Conservation (phyloP, 2,888 invertebrate genomes). For the Andrena fulva region DNA sequence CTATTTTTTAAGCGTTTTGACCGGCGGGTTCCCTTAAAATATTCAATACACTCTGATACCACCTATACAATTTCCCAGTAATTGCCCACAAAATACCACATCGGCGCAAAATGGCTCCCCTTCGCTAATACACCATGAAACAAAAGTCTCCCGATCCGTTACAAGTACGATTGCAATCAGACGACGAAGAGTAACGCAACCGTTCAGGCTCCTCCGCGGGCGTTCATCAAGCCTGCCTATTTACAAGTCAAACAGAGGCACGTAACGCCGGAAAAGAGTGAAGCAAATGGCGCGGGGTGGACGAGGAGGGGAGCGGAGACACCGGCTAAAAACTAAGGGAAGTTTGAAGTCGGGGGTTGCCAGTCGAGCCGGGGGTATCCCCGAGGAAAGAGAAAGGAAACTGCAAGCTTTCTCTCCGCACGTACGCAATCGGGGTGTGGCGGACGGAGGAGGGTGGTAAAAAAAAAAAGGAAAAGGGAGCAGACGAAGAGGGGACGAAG, state of each 20-base stretch:
- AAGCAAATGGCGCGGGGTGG: slow-evolving; percentile 18
- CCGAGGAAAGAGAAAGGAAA: slow-evolving; percentile 46
- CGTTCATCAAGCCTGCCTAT: not conserved
- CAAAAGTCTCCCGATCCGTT: not conserved
- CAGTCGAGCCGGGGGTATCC: slow-evolving; percentile 40
- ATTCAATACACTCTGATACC: not conserved
- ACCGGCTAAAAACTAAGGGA: slow-evolving; percentile 23
- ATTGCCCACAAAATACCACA: too few relatives aligned
- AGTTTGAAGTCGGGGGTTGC: slow-evolving; percentile 54
- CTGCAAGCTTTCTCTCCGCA: slow-evolving; percentile 56
- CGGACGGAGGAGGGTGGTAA: slow-evolving; percentile 28
- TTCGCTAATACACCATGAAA: not conserved
- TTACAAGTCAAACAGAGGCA: slow-evolving; percentile 12
- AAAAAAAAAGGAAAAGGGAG: slow-evolving; percentile 18
- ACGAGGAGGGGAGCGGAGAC: slow-evolving; percentile 11
- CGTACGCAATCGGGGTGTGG: slow-evolving; percentile 71
- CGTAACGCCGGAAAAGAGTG: slow-evolving; percentile 11
- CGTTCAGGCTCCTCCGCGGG: not conserved
- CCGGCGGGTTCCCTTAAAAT: too few relatives aligned
- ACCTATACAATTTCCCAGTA: too few relatives aligned
- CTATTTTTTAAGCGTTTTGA: too few relatives aligned
- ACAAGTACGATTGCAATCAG: not conserved
- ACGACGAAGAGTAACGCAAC: not conserved
- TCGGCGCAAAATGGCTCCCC: too few relatives aligned
- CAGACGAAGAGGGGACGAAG: slow-evolving; percentile 6